phyloP scores from a whole-genome alignment of 2,113 vertebrate genomes.

The Catharus fuscescens region DNA sequence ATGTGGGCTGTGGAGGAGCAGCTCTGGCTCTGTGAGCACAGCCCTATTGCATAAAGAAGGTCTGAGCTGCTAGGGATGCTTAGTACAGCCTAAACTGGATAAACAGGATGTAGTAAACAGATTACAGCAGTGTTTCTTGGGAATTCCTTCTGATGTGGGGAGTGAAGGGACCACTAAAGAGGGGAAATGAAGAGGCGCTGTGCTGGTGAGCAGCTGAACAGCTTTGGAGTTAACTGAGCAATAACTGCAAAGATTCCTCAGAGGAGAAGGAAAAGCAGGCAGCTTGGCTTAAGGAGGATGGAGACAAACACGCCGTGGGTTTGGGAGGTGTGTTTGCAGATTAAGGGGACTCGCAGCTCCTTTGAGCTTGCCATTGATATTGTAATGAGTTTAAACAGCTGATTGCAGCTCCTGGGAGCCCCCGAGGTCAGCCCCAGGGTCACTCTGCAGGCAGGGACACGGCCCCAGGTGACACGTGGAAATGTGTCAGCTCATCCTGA shows the following conservation, averaged over 20 bases:
- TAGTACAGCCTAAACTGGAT: slow-evolving; percentile 34
- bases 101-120: slow-evolving; percentile 9
- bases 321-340: neutral
- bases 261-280: neutral
- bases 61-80: neutral
- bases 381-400: slow-evolving; percentile 40
- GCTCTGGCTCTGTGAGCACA: neutral
- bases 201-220: neutral
- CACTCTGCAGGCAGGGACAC: neutral
- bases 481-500: neutral
- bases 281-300: neutral
- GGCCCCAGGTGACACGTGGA: neutral
- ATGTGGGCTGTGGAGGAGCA: neutral
- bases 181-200: neutral
- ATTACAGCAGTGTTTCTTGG: slow-evolving; percentile 4
- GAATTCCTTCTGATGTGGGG: neutral
- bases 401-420: neutral
- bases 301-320: neutral
- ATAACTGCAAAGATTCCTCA: neutral
- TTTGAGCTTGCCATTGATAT: slow-evolving; percentile 40
- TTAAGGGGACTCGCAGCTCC: slow-evolving; percentile 22
- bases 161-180: neutral
- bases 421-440: neutral
- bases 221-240: neutral
- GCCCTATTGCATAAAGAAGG: neutral